These are phyloP conservation scores for Lasius platythorax DNA, from an alignment of 2,888 invertebrate species.

Conservation along the genomic window DNA sequence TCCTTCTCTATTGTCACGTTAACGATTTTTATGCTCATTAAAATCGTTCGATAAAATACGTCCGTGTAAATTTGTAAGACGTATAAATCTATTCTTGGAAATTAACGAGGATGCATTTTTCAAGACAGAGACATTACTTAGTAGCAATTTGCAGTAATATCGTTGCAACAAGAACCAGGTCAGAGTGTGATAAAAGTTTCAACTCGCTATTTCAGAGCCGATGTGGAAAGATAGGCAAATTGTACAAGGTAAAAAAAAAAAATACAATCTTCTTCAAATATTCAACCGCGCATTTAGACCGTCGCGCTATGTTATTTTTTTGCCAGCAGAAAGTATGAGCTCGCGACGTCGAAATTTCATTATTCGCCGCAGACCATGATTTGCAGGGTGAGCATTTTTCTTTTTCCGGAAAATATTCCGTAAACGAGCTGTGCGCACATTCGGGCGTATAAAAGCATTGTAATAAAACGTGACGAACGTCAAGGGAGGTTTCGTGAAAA, in stretches of 20 bases:
- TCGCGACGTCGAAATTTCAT: slow-evolving; percentile 42
- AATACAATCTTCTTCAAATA: slow-evolving; percentile 23
- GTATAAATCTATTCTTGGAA: not conserved
- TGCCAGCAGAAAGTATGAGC: not conserved
- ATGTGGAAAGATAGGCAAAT: not conserved
- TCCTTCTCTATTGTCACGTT: not conserved
- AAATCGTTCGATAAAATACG: not conserved
- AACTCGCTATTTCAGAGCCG: slow-evolving; percentile 12
- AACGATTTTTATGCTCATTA: not conserved
- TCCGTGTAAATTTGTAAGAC: not conserved
- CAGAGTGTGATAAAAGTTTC: slow-evolving; percentile 19
- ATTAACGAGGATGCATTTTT: not conserved
- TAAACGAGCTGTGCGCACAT: slow-evolving; percentile 25
- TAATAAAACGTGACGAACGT: slow-evolving; percentile 58
- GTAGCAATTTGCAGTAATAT: not conserved
- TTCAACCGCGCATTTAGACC: slow-evolving; percentile 14
- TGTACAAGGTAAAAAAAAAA: not conserved
- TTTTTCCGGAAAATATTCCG: slow-evolving; percentile 38
- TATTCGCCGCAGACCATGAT: slow-evolving; percentile 35
- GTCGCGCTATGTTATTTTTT: slow-evolving; percentile 17
- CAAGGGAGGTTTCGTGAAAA: slow-evolving; percentile 38
- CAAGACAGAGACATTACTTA: not conserved
- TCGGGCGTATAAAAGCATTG: slow-evolving; percentile 50
- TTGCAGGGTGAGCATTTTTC: slow-evolving; percentile 10
- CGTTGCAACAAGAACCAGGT: not conserved